Evolutionary conservation across 1,140 invertebrate species (phyloP), one percentile per base, ranked within the genome.

Genomic region (Charaxes varanes): DNA sequence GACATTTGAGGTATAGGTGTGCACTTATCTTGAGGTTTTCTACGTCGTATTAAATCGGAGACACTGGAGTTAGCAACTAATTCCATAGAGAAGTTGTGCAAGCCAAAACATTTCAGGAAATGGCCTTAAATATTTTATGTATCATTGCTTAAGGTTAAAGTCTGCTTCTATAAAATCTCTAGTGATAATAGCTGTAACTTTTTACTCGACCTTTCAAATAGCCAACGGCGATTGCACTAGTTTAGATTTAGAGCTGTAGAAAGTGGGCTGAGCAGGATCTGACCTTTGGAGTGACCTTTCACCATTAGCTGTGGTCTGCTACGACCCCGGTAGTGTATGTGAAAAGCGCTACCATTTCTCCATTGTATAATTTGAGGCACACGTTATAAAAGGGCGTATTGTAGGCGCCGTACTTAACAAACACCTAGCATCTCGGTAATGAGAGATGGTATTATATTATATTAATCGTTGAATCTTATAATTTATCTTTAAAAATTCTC

Each of bases 271-370:
- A 61, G 62, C 62, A 62, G 65, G 64, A 68, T 67, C 49, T 63
- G 48, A 76, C 69, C 72, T 78, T 77, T 62, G 41, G 42, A 50
- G 36, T 57, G 66, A 79, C 72, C 74, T 79, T 71, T 79, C 60
- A 45, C 62, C 64, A 52, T 67, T 64, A 70, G 60, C 61, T 67
- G 59, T 58, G 50, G 45, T 55, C 51, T 61, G 43, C 58, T 57
- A 45, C 54, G 72, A 77, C 72, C 76, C 71, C 63, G 61, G 66
- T 50, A 67, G 58, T 63, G 53, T 67, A 68, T 54, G 51, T 57
- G 65, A 62, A 64, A 61, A 63, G 51, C 35, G 66, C 55, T 68
- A 68, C 63, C 58, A 69, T 60, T 72, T 62, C 54, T 53, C 31
- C 32, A 22, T 26, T 24, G 17, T 34, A 28, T 36, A 43, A 35